These are phyloP conservation scores for Andrena hattorfiana DNA, from an alignment of 2,888 invertebrate species.

Conservation along the genomic window DNA sequence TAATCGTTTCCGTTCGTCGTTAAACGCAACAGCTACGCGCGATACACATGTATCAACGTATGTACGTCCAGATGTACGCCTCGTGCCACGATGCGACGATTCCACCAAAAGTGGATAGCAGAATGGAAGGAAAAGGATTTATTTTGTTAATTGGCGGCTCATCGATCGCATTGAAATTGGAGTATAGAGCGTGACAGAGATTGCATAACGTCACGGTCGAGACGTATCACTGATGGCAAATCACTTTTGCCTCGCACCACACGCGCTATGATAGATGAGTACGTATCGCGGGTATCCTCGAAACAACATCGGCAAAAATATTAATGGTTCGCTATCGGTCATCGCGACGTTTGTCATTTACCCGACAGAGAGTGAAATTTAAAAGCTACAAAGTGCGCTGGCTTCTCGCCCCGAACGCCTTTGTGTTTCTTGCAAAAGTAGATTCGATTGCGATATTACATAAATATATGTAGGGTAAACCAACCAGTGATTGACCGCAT, in stretches of 20 bases:
- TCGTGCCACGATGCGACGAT: not conserved
- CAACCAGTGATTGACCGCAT: too few relatives aligned
- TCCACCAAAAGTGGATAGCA: too few relatives aligned
- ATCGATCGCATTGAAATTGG: constrained; percentile 20
- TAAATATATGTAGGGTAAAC: too few relatives aligned
- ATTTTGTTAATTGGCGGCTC: constrained; percentile 21
- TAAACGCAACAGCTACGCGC: not conserved
- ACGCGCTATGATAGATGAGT: constrained; percentile 69
- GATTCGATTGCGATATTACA: too few relatives aligned
- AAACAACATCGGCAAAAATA: constrained; percentile 61
- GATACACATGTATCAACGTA: not conserved
- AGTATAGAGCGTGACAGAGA: not conserved
- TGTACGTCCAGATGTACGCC: too few relatives aligned
- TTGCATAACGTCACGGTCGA: constrained; percentile 7
- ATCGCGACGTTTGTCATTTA: constrained; percentile 37
- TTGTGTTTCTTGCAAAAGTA: not conserved
- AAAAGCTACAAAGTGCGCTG: not conserved
- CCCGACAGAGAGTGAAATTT: constrained; percentile 15
- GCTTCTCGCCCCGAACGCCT: not conserved
- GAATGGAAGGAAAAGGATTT: constrained; percentile 4
- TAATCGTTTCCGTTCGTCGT: not conserved
- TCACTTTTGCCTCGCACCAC: constrained; percentile 45
- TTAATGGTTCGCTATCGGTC: constrained; percentile 61
- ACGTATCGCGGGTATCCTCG: constrained; percentile 66
- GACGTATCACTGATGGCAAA: constrained; percentile 37